A percentile compares a stretch with the other conserved stretches of the same genome.
Evolutionary conservation across 2,888 invertebrate species (phyloP).

Genomic region (Drosophila aldrichi): DNA sequence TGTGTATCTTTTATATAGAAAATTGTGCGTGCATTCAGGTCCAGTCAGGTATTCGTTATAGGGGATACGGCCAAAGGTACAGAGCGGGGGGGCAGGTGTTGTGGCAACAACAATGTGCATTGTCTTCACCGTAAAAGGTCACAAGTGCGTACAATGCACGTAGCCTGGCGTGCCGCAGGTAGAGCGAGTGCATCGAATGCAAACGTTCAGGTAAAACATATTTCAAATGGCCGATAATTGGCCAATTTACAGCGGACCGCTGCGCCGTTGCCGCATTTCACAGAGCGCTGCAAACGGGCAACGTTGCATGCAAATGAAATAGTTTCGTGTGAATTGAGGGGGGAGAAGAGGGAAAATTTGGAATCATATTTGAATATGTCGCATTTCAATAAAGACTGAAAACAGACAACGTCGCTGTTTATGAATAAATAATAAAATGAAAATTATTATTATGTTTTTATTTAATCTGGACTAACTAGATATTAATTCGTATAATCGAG

Average conservation of each 20-base stretch:
- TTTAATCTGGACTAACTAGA: too few relatives aligned
- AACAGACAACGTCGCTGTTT: neutral
- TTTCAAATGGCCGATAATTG: constrained; percentile 80
- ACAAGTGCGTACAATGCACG: constrained; percentile 63
- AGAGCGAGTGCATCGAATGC: constrained; percentile 30
- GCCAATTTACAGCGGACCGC: constrained; percentile 73
- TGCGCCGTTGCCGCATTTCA: constrained; percentile 44
- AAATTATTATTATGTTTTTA: too few relatives aligned
- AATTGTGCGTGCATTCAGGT: constrained; percentile 75
- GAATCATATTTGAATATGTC: neutral
- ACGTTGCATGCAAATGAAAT: constrained; percentile 40
- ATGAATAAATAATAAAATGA: too few relatives aligned
- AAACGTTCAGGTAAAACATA: constrained; percentile 68
- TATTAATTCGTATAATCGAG: too few relatives aligned
- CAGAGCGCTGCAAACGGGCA: constrained; percentile 45
- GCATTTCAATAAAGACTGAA: neutral
- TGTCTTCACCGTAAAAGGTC: constrained; percentile 69
- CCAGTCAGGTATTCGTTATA: constrained; percentile 14
- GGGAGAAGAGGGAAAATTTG: neutral
- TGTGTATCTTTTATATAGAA: constrained; percentile 69
- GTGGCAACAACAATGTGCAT: constrained; percentile 64
- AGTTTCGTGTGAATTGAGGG: neutral
- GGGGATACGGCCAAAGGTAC: neutral
- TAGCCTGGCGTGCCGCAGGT: constrained; percentile 51
- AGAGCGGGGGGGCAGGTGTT: constrained; percentile 65